Percentiles rank a stretch among this genome's conserved stretches.
These are phyloP conservation scores for Xanthorhoe designata DNA, from an alignment of 2,888 invertebrate genomes.

Conservation along the genomic window DNA sequence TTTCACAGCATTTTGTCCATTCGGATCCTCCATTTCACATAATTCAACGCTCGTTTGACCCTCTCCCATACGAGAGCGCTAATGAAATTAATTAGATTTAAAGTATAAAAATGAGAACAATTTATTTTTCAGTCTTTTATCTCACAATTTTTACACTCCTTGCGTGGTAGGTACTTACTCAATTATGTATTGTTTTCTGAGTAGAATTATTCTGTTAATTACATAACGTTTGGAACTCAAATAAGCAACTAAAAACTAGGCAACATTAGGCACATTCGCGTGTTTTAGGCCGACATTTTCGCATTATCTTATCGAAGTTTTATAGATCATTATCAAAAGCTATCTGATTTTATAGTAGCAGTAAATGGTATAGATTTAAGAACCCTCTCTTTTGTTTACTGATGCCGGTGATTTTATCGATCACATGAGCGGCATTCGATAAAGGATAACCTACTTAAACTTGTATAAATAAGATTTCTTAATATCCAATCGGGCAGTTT, in stretches of 20 bases:
- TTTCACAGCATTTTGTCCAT: constrained; percentile 10
- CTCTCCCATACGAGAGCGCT: constrained; percentile 1
- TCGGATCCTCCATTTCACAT: constrained; percentile 12
- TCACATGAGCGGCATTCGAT: constrained; percentile 70
- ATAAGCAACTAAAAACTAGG: not conserved
- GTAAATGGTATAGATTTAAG: constrained; percentile 44
- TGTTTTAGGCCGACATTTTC: not conserved
- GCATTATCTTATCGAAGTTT: constrained; percentile 24
- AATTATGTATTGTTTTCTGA: not conserved
- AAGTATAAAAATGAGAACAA: not conserved
- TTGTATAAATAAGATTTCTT: constrained; percentile 74
- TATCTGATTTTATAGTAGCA: constrained; percentile 44
- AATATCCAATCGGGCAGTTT: constrained; percentile 59
- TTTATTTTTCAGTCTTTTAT: not conserved
- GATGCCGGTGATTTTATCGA: constrained; percentile 63
- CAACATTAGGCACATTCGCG: not conserved
- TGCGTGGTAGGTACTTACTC: not conserved
- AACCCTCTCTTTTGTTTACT: constrained; percentile 58
- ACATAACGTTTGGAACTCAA: not conserved
- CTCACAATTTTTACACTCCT: not conserved
- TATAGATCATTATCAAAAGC: constrained; percentile 41
- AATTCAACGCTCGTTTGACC: constrained; percentile 21
- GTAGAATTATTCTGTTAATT: not conserved
- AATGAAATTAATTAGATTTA: constrained; percentile 2
- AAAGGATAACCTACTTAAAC: constrained; percentile 79